phyloP scores from a whole-genome alignment of 2,113 vertebrate genomes.

The Hymenochirus boettgeri region DNA sequence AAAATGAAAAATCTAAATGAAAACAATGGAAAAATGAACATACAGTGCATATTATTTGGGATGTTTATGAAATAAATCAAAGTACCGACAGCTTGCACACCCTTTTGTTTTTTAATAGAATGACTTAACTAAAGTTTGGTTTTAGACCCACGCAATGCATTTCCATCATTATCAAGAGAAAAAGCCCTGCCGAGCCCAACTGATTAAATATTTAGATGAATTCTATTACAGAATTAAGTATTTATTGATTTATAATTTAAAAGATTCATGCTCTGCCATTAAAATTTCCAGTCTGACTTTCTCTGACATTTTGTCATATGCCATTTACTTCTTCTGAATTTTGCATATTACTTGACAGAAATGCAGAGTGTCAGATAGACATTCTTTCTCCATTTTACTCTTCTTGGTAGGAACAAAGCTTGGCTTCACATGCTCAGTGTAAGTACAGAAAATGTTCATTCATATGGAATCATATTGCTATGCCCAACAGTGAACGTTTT shows the following conservation, averaged over 20 bases:
- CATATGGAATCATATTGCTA: no score
- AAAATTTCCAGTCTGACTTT: constrained; percentile 69
- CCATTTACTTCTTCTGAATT: constrained; percentile 65
- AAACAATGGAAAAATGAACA: no score
- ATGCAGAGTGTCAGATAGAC: not conserved
- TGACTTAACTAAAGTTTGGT: constrained; percentile 40
- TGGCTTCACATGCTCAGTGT: no score
- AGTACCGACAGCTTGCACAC: not conserved
- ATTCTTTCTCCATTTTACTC: no score
- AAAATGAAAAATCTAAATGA: no score
- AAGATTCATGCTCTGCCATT: constrained; percentile 82
- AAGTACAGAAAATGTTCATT: no score
- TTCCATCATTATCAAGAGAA: constrained; percentile 52
- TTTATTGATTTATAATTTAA: constrained; percentile 98
- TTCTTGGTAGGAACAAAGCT: no score
- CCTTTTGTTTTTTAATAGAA: constrained; percentile 5
- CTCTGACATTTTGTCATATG: constrained; percentile 63
- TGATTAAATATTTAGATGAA: constrained; percentile 91
- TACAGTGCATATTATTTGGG: no score
- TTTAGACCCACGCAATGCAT: constrained; percentile 42
- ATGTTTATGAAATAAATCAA: not conserved
- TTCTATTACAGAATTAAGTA: constrained; percentile 96
- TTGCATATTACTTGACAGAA: not conserved
- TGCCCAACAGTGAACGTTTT: no score
- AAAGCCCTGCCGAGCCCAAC: constrained; percentile 54